phyloP scores from a whole-genome alignment of 2,888 invertebrate genomes.

The Callyntrura sp. region DNA sequence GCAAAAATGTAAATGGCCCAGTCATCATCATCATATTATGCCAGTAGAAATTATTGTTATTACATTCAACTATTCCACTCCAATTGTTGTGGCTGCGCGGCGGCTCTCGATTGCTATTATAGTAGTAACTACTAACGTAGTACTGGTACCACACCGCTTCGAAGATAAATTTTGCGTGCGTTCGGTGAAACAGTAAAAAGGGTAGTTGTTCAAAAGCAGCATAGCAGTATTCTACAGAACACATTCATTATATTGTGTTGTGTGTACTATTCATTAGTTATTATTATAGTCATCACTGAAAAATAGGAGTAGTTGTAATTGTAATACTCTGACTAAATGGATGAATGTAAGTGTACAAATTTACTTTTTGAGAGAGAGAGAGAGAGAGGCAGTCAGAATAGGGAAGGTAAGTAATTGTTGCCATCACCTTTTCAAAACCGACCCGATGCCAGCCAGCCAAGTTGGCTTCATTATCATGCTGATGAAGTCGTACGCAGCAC shows the following conservation, averaged over 20 bases:
- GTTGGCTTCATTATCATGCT: constrained; percentile 43
- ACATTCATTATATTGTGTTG: not conserved
- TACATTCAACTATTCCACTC: constrained; percentile 39
- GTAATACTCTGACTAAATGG: not conserved
- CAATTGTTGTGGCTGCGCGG: constrained; percentile 8
- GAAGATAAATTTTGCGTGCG: constrained; percentile 28
- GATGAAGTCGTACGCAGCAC: not conserved
- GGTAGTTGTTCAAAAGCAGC: not conserved
- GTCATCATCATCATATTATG: constrained; percentile 26
- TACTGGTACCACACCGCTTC: not conserved
- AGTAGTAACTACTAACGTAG: not conserved
- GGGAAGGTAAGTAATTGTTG: constrained; percentile 45
- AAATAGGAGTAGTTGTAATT: not conserved
- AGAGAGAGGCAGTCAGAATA: not conserved
- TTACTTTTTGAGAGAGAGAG: constrained; percentile 20
- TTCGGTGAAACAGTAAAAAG: constrained; percentile 33
- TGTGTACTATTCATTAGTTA: not conserved
- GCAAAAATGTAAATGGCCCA: constrained; percentile 27
- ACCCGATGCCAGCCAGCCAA: constrained; percentile 44
- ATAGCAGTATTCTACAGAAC: not conserved
- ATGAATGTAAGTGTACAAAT: constrained; percentile 30
- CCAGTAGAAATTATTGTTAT: constrained; percentile 51
- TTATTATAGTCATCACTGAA: not conserved
- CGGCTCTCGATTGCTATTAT: too few species aligned
- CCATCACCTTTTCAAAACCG: not conserved